A percentile compares a stretch with the other conserved stretches of the same genome.
phyloP scores from a whole-genome alignment of 30 jellyfish, hydroid and myxozoan species.

The Aurelia sp. region DNA sequence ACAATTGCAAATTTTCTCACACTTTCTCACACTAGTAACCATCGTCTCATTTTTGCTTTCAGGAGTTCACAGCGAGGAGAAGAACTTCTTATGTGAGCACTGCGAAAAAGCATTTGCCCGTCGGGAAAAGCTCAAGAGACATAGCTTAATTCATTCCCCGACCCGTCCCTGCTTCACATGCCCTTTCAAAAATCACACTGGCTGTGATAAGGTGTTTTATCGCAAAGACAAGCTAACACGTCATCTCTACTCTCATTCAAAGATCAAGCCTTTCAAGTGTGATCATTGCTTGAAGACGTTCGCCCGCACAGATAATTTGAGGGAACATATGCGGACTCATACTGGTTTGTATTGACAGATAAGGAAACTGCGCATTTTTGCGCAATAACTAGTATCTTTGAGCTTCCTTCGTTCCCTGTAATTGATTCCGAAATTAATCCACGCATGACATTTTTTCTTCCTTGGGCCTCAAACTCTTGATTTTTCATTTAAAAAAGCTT shows the following conservation, averaged over 20 bases:
- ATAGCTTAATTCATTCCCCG: conserved; percentile 91
- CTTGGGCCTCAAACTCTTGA: no score
- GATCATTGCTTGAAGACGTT: conserved; percentile 91
- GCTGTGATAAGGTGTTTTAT: conserved; percentile 93
- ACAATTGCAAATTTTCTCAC: background rate
- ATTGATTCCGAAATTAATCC: no score
- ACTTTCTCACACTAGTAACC: no score
- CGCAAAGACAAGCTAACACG: conserved; percentile 94
- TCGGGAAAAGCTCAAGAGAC: conserved; percentile 86
- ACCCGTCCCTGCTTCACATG: conserved; percentile 88
- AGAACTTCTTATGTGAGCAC: conserved; percentile 81
- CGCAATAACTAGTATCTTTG: no score
- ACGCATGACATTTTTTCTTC: no score
- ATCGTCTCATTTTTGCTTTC: background rate
- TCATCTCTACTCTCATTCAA: conserved; percentile 93
- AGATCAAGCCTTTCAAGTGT: conserved; percentile 94
- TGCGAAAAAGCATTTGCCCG: conserved; percentile 93
- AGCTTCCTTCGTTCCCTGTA: no score
- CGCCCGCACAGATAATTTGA: conserved; percentile 90
- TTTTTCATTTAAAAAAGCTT: no score
- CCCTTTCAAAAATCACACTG: conserved; percentile 97
- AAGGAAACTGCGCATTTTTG: no score
- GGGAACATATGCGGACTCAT: conserved; percentile 96
- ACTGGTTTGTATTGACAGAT: conserved; percentile 84
- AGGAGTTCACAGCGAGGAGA: conserved; percentile 83